Evolutionary conservation across 2,113 vertebrate genomes (phyloP), one percentile per base, ranked within the genome.

Genomic region (Proterorhinus semilunaris): DNA sequence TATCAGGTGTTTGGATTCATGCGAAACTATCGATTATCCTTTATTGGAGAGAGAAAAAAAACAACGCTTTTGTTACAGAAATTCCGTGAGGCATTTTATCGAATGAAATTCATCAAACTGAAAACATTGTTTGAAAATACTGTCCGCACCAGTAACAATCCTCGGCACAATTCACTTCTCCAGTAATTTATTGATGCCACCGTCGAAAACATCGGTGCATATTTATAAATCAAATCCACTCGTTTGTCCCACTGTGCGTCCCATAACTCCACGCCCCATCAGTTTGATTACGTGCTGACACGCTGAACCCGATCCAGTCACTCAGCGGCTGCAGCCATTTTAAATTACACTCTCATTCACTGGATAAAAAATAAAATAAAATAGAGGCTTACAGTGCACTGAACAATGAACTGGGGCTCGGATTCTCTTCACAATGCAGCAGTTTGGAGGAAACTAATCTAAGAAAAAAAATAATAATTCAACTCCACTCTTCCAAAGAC

Each of bases 261-360:
- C 71, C 47, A 69, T 79, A 66, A 77, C 15, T 69, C 76, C 16
- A 72, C 68, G 57, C 43, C 67, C 79, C 75, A 85, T 83, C 83
- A 78, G 54, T 58, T 75, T 80, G 73, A 79, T 82, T 82, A 74
- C 75, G 57, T 57, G 62, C 68, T 52, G 68, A 77, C 66, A 66
- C 63, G 2, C 47, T 61, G 71, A 7, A 46, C 70, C 71, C 51
- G 68, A 68, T 46, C 6, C 27, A 65, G 71, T 51, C 62, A 0
- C n/a, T 67, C 68, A 16, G 45, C 12, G 21, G 68, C 64, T 52
- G 58, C 55, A 42, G 48, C 10, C 13, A 64, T 69, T 75, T 69
- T 71, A 51, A 71, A 72, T 76, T 55, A 49, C 64, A 64, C 61
- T 71, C 68, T 44, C 55, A 75, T 62, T 16, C 47, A 16, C 52